These are phyloP conservation scores for Heliocidaris erythrogramma DNA, from an alignment of 35 echinoderm and acorn worm genomes.

Conservation along the genomic window DNA sequence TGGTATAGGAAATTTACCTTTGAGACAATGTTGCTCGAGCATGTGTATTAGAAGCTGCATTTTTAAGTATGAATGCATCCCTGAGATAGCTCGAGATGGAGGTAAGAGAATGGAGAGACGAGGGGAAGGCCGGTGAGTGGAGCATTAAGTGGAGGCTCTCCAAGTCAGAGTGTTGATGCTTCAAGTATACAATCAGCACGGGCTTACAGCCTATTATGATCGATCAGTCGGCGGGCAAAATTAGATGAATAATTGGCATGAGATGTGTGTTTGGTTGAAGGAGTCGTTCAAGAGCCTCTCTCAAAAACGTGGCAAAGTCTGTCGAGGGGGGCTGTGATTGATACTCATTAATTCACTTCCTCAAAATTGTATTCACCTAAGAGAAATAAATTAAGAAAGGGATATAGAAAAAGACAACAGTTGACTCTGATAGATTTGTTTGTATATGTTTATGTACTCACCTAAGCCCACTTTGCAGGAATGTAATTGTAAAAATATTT, in stretches of 20 bases:
- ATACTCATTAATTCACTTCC: neutral
- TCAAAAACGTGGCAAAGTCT: neutral
- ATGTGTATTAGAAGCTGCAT: too few relatives aligned
- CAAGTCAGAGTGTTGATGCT: slow-evolving; percentile 22
- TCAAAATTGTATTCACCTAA: neutral
- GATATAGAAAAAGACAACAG: neutral
- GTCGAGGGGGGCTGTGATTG: neutral
- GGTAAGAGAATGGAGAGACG: neutral
- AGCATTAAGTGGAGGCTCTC: neutral
- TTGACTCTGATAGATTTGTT: slow-evolving; percentile 2
- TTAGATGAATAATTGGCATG: slow-evolving; percentile 28
- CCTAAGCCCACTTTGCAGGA: too few relatives aligned
- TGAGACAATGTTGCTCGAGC: too few relatives aligned
- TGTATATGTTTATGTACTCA: neutral
- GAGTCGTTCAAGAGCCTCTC: neutral
- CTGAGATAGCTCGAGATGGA: neutral
- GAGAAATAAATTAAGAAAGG: neutral
- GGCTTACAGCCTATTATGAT: slow-evolving; percentile 22
- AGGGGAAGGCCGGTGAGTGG: neutral
- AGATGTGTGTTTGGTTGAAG: slow-evolving; percentile 10
- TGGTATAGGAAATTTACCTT: too few relatives aligned
- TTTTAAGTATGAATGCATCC: too few relatives aligned
- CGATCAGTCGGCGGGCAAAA: neutral
- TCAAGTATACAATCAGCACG: slow-evolving; percentile 28
- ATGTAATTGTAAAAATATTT: too few relatives aligned